Evolutionary conservation across 2,888 invertebrate species (phyloP).

Genomic region (Dicycla oo): DNA sequence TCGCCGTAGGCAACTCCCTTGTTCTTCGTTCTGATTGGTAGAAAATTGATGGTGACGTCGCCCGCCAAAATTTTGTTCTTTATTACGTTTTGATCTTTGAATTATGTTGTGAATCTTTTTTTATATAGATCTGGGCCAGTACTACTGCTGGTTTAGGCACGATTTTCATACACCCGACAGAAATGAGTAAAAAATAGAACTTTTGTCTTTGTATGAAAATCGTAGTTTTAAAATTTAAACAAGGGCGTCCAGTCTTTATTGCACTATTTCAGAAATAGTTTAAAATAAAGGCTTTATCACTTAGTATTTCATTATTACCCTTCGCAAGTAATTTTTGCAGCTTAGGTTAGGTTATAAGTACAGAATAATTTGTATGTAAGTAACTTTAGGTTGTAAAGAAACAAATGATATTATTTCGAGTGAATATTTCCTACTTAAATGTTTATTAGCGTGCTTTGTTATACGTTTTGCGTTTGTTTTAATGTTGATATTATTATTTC

Average conservation of each 20-base stretch:
- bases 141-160: conserved; percentile 34
- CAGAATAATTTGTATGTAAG: conserved; percentile 75
- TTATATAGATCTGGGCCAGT: conserved; percentile 49
- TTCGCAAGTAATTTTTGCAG: conserved; percentile 73
- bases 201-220: conserved; percentile 21
- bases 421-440: conserved; percentile 75
- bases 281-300: conserved; percentile 79
- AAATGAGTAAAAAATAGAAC: background rate
- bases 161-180: conserved; percentile 29
- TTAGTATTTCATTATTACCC: conserved; percentile 65
- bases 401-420: conserved; percentile 79
- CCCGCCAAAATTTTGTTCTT: conserved; percentile 74
- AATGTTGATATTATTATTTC: conserved; percentile 70
- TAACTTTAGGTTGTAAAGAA: conserved; percentile 84
- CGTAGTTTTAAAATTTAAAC: conserved; percentile 34
- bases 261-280: conserved; percentile 88
- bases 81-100: conserved; percentile 64
- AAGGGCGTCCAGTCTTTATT: conserved; percentile 81
- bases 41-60: conserved; percentile 70
- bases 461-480: conserved; percentile 71
- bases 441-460: conserved; percentile 77
- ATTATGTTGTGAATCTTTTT: conserved; percentile 68
- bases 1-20: conserved; percentile 69
- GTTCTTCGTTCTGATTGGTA: conserved; percentile 77
- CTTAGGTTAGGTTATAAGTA: conserved; percentile 83